phyloP scores from a whole-genome alignment of 2,113 vertebrate species.

The Pontoporia blainvillei region DNA sequence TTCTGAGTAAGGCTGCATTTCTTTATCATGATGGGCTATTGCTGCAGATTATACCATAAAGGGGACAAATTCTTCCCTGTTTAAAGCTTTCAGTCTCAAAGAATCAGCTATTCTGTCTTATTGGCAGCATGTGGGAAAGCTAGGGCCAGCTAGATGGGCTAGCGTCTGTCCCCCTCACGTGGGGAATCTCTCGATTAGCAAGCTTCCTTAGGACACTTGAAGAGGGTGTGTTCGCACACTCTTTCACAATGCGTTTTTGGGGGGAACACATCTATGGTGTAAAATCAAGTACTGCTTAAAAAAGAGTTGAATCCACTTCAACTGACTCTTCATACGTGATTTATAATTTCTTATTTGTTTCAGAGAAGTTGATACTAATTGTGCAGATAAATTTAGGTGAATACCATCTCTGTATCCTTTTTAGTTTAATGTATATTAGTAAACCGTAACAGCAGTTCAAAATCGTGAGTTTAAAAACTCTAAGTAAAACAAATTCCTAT shows the following conservation, averaged over 20 bases:
- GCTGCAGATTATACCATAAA: background rate
- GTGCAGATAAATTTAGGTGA: background rate
- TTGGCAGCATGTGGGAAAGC: background rate
- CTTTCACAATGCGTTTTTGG: accelerated
- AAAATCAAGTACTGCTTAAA: background rate
- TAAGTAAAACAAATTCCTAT: background rate
- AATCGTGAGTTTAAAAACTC: background rate
- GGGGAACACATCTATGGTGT: background rate
- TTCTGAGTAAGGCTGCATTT: background rate
- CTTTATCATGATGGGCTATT: background rate
- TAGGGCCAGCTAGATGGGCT: background rate
- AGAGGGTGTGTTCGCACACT: background rate
- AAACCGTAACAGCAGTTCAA: background rate
- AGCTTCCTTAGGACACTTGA: background rate
- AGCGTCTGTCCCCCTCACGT: accelerated
- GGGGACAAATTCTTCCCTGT: background rate
- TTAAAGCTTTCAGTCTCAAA: background rate
- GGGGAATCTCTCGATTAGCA: background rate
- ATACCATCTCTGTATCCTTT: background rate
- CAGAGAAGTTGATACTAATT: background rate
- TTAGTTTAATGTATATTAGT: background rate
- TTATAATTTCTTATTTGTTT: background rate
- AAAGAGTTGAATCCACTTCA: background rate
- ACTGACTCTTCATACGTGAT: background rate
- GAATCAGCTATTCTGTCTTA: background rate